Evolutionary conservation across 2,888 invertebrate species (phyloP).

Genomic region (Embidobia sp.): DNA sequence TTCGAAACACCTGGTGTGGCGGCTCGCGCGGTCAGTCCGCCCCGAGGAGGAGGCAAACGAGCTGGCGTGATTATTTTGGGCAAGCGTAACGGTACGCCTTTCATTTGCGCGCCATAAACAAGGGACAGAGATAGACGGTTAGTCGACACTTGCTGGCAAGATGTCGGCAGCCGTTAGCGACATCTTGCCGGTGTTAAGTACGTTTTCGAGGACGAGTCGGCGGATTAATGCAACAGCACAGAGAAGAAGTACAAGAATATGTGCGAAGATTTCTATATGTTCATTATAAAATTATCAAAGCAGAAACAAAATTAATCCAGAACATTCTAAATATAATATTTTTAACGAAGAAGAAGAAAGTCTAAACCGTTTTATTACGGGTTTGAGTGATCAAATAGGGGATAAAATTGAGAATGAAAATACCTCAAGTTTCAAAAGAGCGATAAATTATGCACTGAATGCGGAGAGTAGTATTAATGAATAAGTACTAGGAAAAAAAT

Average conservation of each 20-base stretch:
- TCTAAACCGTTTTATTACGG: too few relatives aligned
- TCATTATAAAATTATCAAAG: too few relatives aligned
- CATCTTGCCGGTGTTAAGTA: slow-evolving; percentile 64
- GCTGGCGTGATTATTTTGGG: slow-evolving; percentile 2
- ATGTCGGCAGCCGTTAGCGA: slow-evolving; percentile 20
- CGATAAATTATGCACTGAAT: too few relatives aligned
- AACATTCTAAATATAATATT: too few relatives aligned
- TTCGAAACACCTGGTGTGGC: slow-evolving; percentile 19
- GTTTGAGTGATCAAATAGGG: too few relatives aligned
- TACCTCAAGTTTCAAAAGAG: too few relatives aligned
- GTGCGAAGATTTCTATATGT: slow-evolving; percentile 80
- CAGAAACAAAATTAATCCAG: too few relatives aligned
- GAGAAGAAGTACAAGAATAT: slow-evolving; percentile 78
- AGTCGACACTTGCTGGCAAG: slow-evolving; percentile 44
- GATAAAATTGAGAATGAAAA: too few relatives aligned
- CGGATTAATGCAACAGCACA: slow-evolving; percentile 80
- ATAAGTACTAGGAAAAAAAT: too few relatives aligned
- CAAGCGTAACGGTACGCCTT: slow-evolving; percentile 24
- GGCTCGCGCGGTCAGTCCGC: too few relatives aligned
- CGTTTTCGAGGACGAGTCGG: slow-evolving; percentile 74
- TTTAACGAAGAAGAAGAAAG: too few relatives aligned
- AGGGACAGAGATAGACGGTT: slow-evolving; percentile 34
- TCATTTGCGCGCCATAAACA: slow-evolving; percentile 3
- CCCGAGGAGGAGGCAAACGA: not conserved
- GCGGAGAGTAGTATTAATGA: too few relatives aligned